Conservation (phyloP, 2,113 vertebrate species). For the Cepphus grylle region DNA sequence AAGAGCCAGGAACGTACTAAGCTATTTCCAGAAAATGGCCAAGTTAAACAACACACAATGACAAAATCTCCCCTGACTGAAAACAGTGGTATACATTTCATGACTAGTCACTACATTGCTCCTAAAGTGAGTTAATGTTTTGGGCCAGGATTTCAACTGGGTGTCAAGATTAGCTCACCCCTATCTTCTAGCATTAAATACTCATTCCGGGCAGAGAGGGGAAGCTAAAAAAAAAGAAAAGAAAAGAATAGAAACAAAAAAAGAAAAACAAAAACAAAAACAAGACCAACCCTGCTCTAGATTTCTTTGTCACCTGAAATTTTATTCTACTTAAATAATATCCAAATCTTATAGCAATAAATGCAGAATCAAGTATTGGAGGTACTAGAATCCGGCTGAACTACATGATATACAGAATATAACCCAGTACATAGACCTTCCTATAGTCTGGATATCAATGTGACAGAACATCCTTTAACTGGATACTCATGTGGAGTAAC, state of each 20-base stretch:
- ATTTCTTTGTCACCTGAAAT: background rate
- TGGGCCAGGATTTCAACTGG: conserved; percentile 11
- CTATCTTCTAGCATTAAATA: conserved; percentile 4
- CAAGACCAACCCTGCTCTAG: background rate
- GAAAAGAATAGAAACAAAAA: too few species aligned
- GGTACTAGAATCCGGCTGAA: background rate
- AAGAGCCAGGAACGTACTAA: conserved; percentile 29
- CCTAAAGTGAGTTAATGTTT: conserved; percentile 9
- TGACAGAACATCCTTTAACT: background rate
- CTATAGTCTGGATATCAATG: background rate
- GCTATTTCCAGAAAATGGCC: conserved; percentile 21
- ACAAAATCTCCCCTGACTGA: background rate
- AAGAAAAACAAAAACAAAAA: background rate
- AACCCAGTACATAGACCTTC: background rate
- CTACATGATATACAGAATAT: background rate
- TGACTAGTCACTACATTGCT: conserved; percentile 21
- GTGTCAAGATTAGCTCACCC: conserved; percentile 11
- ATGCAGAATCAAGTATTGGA: background rate
- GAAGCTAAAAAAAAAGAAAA: background rate
- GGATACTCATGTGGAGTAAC: background rate
- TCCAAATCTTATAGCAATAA: background rate
- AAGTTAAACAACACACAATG: conserved; percentile 45
- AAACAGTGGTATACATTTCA: background rate
- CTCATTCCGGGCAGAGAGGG: background rate
- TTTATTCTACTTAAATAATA: background rate